Evolutionary conservation across 2,888 invertebrate species (phyloP).

Genomic region (Oligia latruncula): DNA sequence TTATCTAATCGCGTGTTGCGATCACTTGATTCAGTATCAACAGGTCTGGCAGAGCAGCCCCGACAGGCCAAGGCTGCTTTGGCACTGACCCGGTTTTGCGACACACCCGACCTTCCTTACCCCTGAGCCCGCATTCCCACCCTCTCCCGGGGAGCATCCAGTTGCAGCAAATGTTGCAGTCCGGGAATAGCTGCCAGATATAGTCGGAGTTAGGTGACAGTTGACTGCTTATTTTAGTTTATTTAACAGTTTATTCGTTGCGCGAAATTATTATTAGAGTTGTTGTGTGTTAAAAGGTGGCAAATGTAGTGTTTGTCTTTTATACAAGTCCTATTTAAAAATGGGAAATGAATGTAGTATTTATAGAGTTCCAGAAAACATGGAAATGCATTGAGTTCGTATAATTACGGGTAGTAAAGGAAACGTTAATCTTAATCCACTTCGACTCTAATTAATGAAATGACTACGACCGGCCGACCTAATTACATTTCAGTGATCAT

Average conservation of each 20-base stretch:
- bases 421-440: neutral
- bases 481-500: slow-evolving; percentile 41
- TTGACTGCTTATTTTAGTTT: slow-evolving; percentile 23
- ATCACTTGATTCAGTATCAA: slow-evolving; percentile 74
- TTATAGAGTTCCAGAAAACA: neutral
- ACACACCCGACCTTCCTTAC: slow-evolving; percentile 44
- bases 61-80: slow-evolving; percentile 77
- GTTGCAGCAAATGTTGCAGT: slow-evolving; percentile 64
- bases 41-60: slow-evolving; percentile 75
- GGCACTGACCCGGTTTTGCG: slow-evolving; percentile 83
- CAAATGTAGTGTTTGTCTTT: neutral
- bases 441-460: slow-evolving; percentile 14
- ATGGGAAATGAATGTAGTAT: neutral
- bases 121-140: slow-evolving; percentile 56
- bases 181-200: slow-evolving; percentile 52
- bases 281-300: neutral
- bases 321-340: neutral
- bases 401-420: neutral
- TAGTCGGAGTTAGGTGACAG: slow-evolving; percentile 24
- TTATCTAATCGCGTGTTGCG: slow-evolving; percentile 55
- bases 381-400: neutral
- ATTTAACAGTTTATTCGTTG: neutral
- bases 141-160: slow-evolving; percentile 57
- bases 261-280: neutral
- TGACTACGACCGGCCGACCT: neutral